Base-by-base conservation (phyloP, 2,888 invertebrate genomes). In the Charanyca ferruginea region DNA sequence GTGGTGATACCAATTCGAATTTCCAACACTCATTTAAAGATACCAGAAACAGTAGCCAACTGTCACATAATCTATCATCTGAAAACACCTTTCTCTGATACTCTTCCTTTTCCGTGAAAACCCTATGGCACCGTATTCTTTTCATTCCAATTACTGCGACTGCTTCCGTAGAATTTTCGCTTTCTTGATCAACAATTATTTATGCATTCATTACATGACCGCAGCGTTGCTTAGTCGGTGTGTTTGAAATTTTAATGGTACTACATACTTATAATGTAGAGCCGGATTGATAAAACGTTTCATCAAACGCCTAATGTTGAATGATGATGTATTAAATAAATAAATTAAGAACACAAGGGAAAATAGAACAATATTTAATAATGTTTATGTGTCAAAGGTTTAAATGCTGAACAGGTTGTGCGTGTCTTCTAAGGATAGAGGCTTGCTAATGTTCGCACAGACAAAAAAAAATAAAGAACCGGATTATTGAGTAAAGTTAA, bases 141-240 rank as follows among this genome's bases (percentile, higher is more conserved):
- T 80, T 66, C 62, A 77, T 80, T 78, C 68, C 71, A 76, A 73
- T 76, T 67, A 77, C 48, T 66, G 45, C 61, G 45, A 72, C 60
- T n/a, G 58, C 47, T 79, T 81, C 76, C 70, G 73, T 75, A 68
- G 72, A 84, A 76, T 84, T 80, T 84, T 85, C 81, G 75, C 83
- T 86, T 85, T 86, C 85, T 79, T 85, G 78, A 81, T 83, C 66
- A 75, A 81, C 64, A 74, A 81, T 83, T 85, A 82, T 81, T 83
- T 83, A 80, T 80, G 80, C 78, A 73, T 72, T 80, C 77, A 78
- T 82, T 78, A 78, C 76, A 72, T 72, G 81, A 53, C 54, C 54
- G 66, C 75, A 73, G 48, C 48, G 38, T 47, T 55, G 38, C 38
- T 38, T 38, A 25, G 51, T 64, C 61, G 51, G 23, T 75, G 64